Evolutionary conservation across 2,888 invertebrate species (phyloP).

Genomic region (Patella pellucida): DNA sequence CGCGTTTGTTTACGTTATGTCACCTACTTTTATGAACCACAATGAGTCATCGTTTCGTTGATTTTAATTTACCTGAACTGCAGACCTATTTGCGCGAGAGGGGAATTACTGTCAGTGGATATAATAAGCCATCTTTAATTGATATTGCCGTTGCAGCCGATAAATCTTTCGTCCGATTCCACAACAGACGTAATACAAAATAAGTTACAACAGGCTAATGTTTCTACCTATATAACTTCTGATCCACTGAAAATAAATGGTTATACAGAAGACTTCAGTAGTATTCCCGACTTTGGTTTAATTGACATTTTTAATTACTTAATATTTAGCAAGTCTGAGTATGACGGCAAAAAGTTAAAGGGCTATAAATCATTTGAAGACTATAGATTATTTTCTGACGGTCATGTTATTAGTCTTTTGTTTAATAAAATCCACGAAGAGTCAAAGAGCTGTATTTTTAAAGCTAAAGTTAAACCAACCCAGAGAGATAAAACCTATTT

Average conservation of each 20-base stretch:
- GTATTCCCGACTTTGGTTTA: constrained; percentile 23
- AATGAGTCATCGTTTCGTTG: no score
- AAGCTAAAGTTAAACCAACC: not conserved
- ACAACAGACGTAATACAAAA: no score
- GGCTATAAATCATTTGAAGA: constrained; percentile 25
- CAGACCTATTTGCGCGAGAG: no score
- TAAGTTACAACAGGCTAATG: no score
- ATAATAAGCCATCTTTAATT: no score
- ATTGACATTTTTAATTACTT: constrained; percentile 27
- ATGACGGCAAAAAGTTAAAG: constrained; percentile 26
- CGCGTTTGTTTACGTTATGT: no score
- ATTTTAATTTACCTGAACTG: no score
- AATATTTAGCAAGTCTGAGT: constrained; percentile 22
- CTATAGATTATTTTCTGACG: not conserved
- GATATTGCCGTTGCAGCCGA: not conserved
- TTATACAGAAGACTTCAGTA: constrained; percentile 19
- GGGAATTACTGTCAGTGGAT: no score
- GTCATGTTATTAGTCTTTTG: not conserved
- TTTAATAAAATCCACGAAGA: not conserved
- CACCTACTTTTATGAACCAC: no score
- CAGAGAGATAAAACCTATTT: not conserved
- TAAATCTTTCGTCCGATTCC: not conserved
- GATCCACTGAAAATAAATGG: no score
- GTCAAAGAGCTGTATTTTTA: not conserved
- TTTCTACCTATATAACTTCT: no score